Percentiles rank a stretch among this genome's conserved stretches.
Evolutionary conservation across 2,888 invertebrate species (phyloP).

Genomic region (Synanthedon formicaeformis): DNA sequence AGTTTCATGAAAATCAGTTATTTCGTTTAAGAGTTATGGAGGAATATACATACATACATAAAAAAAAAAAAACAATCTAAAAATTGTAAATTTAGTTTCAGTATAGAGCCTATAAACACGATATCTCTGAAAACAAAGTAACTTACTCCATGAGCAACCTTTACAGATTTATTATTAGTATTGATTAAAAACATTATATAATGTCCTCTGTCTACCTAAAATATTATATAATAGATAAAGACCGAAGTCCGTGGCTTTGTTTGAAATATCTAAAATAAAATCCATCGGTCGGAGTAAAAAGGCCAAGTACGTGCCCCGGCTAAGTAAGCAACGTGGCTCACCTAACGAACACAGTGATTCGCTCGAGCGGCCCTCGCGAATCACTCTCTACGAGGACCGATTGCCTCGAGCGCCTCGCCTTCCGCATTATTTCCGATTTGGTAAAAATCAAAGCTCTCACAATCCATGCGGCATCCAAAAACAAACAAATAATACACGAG

Average conservation of each 20-base stretch:
- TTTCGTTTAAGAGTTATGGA: too few relatives aligned
- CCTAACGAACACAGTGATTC: slow-evolving; percentile 41
- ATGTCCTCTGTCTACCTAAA: too few relatives aligned
- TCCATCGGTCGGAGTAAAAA: slow-evolving; percentile 61
- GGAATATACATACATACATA: too few relatives aligned
- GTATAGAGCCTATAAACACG: too few relatives aligned
- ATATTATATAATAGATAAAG: too few relatives aligned
- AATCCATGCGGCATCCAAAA: slow-evolving; percentile 60
- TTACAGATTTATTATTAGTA: too few relatives aligned
- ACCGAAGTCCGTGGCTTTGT: slow-evolving; percentile 39
- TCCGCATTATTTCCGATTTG: slow-evolving; percentile 64
- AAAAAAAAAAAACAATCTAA: too few relatives aligned
- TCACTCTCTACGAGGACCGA: slow-evolving; percentile 22
- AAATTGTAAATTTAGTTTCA: too few relatives aligned
- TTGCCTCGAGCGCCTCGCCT: slow-evolving; percentile 50
- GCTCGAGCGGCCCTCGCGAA: slow-evolving; percentile 53
- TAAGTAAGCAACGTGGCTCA: slow-evolving; percentile 50
- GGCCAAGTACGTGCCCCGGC: slow-evolving; percentile 60
- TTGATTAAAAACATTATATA: too few relatives aligned
- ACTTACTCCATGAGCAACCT: too few relatives aligned
- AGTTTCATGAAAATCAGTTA: too few relatives aligned
- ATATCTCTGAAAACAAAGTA: too few relatives aligned
- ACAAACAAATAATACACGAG: slow-evolving; percentile 66
- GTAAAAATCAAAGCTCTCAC: slow-evolving; percentile 66
- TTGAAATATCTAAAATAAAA: slow-evolving; percentile 45